Percentiles rank a stretch among this genome's conserved stretches.
These are phyloP conservation scores for Alaudala cheleensis DNA, from an alignment of 2,113 vertebrate genomes.

Conservation along the genomic window DNA sequence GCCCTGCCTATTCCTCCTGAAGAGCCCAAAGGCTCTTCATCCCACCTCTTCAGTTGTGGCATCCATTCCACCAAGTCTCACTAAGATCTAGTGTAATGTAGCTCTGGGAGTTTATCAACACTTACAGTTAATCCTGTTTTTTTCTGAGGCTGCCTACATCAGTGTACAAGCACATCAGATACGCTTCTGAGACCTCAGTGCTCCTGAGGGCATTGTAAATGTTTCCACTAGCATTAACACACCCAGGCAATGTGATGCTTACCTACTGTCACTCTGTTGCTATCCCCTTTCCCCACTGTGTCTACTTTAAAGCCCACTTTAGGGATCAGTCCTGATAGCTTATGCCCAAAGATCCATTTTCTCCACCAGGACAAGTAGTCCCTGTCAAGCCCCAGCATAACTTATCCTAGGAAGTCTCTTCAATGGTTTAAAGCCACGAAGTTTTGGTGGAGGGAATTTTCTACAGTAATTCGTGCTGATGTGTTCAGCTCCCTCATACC, in stretches of 20 bases:
- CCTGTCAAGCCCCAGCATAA: neutral
- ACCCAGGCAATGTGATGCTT: neutral
- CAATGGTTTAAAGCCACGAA: neutral
- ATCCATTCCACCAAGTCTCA: neutral
- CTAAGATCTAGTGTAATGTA: neutral
- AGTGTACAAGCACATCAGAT: neutral
- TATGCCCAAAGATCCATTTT: neutral
- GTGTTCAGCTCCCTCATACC: neutral
- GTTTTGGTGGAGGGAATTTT: neutral
- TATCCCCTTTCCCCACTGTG: rapidly evolving
- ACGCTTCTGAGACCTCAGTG: neutral
- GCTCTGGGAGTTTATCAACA: neutral
- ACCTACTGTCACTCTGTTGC: neutral
- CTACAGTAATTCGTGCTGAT: neutral
- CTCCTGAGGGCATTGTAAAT: neutral
- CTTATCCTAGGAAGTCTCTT: neutral
- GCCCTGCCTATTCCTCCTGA: neutral
- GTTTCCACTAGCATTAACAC: neutral
- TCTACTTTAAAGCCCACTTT: neutral
- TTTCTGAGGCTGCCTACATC: neutral
- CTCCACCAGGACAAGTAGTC: too few relatives aligned
- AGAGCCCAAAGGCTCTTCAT: neutral
- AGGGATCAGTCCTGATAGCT: neutral
- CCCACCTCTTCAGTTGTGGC: neutral
- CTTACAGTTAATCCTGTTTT: neutral